Base-by-base conservation (phyloP, 1,140 invertebrate species). In the Bombus fervidus region DNA sequence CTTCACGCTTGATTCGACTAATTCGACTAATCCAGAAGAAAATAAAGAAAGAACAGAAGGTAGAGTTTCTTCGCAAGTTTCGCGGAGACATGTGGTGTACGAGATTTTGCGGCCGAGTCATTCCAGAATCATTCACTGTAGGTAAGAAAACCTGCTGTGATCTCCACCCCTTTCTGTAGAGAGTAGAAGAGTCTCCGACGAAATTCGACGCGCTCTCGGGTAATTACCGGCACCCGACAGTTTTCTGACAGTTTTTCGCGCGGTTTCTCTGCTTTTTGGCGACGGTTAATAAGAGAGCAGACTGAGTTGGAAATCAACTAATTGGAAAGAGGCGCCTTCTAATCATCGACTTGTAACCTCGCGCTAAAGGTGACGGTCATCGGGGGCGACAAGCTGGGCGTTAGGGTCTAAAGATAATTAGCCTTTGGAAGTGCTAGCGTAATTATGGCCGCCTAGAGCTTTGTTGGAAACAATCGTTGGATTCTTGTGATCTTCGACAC, bases 1-100 rank as follows among this genome's bases (percentile, higher is more conserved):
- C 87, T 93, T 94, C 91, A 91, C 91, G 91, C 92, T 90, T 76
- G 86, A 89, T 89, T 82, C 77, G 28, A 66, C 90, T 94, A 93
- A 93, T 93, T 92, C 47, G 90, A 90, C 76, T 73, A 75, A 72
- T 22, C 18, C 62, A 34, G 53, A 87, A 82, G 22, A 25, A 59
- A 31, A 68, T 83, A 64, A 59, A n/a, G 37, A 9, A 1, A 28
- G 62, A 53, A 53, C 47, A 53, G 18, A 53, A 53, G 64, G 62
- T 72, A 72, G 31, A 9, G 71, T n/a, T 69, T 39, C 53, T 73
- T 74, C n/a, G 4, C 12, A 75, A 59, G 78, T 87, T 85, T 83
- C 72, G 81, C 73, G 74, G 25, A 66, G 89, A 83, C 89, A 90
- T 89, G 84, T 90, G 86, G 88, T 79, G 78, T 53, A 59, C 39